Conservation (phyloP, 2,797 vertebrate genomes). For the Discoglossus pictus region DNA sequence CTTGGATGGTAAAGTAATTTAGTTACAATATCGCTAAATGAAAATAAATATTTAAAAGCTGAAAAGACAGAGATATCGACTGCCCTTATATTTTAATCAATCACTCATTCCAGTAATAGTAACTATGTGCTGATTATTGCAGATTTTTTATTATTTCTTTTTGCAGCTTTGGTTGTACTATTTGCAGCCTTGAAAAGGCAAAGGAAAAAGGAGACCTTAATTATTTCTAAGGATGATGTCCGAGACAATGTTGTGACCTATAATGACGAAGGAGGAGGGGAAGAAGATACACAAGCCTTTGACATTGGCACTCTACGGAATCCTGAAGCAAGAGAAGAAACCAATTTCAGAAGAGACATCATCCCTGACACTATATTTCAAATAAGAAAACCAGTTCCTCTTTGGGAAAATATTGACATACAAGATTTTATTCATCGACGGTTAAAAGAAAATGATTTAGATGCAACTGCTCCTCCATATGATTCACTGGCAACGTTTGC, state of each 20-base stretch:
- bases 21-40: too few relatives aligned
- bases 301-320: conserved; percentile 94
- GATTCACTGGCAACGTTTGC: conserved; percentile 96
- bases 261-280: conserved; percentile 96
- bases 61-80: too few relatives aligned
- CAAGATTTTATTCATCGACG: conserved; percentile 91
- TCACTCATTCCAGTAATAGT: too few relatives aligned
- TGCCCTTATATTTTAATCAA: background rate
- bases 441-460: conserved; percentile 89
- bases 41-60: too few relatives aligned
- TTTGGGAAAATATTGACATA: conserved; percentile 92
- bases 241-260: conserved; percentile 97
- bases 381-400: conserved; percentile 83
- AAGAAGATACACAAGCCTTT: conserved; percentile 97
- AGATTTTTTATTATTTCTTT: too few relatives aligned
- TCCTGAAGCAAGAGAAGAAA: conserved; percentile 91
- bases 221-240: conserved; percentile 95
- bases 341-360: conserved; percentile 90
- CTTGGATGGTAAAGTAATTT: too few relatives aligned
- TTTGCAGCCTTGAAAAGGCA: conserved; percentile 90
- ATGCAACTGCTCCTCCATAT: conserved; percentile 92
- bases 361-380: conserved; percentile 94
- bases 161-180: conserved; percentile 89
- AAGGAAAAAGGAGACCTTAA: conserved; percentile 95
- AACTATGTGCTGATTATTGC: too few relatives aligned